phyloP scores from a whole-genome alignment of 2,113 vertebrate species.

The Tragelaphus imberbis region DNA sequence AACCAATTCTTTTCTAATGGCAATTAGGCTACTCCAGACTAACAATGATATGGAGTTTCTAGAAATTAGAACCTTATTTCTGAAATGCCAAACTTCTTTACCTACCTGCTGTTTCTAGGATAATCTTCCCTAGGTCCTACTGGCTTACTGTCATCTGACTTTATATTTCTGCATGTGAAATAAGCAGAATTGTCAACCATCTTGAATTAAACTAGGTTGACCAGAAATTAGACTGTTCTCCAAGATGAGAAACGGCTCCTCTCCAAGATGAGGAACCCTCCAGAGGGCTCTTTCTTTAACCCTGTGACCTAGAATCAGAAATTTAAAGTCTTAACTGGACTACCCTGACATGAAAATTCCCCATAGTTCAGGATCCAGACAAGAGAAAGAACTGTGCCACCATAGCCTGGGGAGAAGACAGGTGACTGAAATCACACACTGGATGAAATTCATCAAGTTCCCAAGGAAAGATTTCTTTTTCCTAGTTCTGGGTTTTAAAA shows the following conservation, averaged over 20 bases:
- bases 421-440: neutral
- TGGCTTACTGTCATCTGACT: conserved; percentile 60
- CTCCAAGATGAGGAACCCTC: neutral
- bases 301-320: conserved; percentile 11
- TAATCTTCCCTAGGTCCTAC: conserved; percentile 45
- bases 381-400: neutral
- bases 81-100: conserved; percentile 72
- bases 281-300: conserved; percentile 20
- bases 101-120: conserved; percentile 64
- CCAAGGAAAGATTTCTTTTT: neutral
- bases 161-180: conserved; percentile 50
- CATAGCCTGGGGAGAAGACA: neutral
- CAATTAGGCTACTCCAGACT: conserved; percentile 73
- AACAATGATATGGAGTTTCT: conserved; percentile 68
- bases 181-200: neutral
- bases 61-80: conserved; percentile 75
- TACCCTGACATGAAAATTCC: neutral
- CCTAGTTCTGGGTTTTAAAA: neutral
- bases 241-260: conserved; percentile 6
- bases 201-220: conserved; percentile 3
- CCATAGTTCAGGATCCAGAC: neutral
- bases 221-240: conserved; percentile 48
- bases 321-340: neutral
- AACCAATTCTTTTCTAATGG: conserved; percentile 78
- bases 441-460: neutral